These are phyloP conservation scores for Gambusia holbrooki DNA, from an alignment of 2,113 vertebrate genomes.

Conservation along the genomic window DNA sequence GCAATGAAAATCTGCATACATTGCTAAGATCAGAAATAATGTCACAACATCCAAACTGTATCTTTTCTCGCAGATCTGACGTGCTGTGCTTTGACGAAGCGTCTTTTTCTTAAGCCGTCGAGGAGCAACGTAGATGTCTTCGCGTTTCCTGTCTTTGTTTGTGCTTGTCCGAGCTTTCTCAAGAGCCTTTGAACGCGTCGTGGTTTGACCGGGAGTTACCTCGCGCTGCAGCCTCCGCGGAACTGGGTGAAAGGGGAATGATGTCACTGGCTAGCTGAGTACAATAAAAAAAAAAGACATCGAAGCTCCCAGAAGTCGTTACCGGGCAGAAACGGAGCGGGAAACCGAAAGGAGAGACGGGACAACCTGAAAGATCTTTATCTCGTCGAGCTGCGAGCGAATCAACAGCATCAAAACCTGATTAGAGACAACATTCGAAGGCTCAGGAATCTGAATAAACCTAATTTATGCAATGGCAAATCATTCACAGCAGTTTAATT, in stretches of 20 bases:
- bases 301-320: constrained; percentile 24
- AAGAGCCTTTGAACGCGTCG: constrained; percentile 43
- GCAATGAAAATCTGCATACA: neutral
- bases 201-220: constrained; percentile 79
- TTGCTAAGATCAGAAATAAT: neutral
- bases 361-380: neutral
- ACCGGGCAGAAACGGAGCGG: constrained; percentile 11
- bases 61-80: no score
- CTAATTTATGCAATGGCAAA: no score
- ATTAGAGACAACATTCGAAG: neutral
- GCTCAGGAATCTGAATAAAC: no score
- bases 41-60: neutral
- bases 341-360: neutral
- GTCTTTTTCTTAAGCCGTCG: neutral
- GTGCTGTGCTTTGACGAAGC: neutral
- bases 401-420: neutral
- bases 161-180: neutral
- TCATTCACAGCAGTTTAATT: no score
- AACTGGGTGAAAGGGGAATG: constrained; percentile 84
- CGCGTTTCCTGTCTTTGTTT: accelerated
- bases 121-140: neutral
- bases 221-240: constrained; percentile 64
- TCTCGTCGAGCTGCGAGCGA: neutral
- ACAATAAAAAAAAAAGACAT: constrained; percentile 10
- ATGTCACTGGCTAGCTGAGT: constrained; percentile 70